Base-by-base conservation (phyloP, 2,888 invertebrate species). In the Atherix ibis region DNA sequence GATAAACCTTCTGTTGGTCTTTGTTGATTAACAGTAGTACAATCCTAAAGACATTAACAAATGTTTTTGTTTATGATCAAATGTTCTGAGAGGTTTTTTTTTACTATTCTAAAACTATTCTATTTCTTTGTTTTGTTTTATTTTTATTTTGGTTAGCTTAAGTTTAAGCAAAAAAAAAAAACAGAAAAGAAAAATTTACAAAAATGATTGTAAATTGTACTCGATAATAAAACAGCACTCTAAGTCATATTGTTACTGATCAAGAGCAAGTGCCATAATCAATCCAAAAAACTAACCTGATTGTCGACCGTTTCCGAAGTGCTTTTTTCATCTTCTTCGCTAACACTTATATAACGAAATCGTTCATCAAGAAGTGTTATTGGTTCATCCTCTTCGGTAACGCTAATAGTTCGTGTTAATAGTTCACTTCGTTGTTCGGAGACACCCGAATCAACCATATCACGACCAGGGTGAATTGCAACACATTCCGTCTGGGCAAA, bases 271-370 rank as follows among this genome's bases (percentile, higher is more conserved):
- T n/a, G n/a, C n/a, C n/a, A n/a, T n/a, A n/a, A n/a, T n/a, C n/a
- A n/a, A n/a, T n/a, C n/a, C n/a, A n/a, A n/a, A n/a, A n/a, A n/a
- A n/a, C n/a, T n/a, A n/a, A n/a, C n/a, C n/a, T n/a, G n/a, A n/a
- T n/a, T n/a, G n/a, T n/a, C n/a, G n/a, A n/a, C n/a, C n/a, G n/a
- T n/a, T n/a, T n/a, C n/a, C n/a, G n/a, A n/a, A n/a, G n/a, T n/a
- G n/a, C n/a, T 18, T 25, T 34, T 18, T 44, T 56, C 57, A 36
- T 58, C 58, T 44, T 59, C 61, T 42, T 57, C 58, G 36, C 56
- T 56, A 31, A 58, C 48, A 42, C 56, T 58, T 34, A 52, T 48
- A 40, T 55, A 57, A 38, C 52, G 56, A 44, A 51, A 53, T 26
- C 52, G 51, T 29, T 54, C 54, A 35, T 46, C 49, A 2, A 53